Evolutionary conservation across 2,797 vertebrate species (phyloP).

Genomic region (Halcyon leucocephala): DNA sequence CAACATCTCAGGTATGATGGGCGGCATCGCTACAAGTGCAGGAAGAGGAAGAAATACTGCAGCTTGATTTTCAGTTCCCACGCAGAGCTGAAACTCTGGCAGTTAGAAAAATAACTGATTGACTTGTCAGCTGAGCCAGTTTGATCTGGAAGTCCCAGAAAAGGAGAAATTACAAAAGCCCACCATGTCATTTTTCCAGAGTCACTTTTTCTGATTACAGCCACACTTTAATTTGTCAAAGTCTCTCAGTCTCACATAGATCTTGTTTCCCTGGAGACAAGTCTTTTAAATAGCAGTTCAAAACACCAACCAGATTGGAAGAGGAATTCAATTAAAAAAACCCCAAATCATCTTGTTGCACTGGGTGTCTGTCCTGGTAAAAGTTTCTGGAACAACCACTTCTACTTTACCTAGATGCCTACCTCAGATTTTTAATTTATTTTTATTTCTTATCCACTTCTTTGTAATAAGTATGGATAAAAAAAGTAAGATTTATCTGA

Average conservation of each 20-base stretch:
- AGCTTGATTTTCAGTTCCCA: background rate
- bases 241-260: conserved; percentile 6
- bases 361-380: background rate
- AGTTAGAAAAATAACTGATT: conserved; percentile 5
- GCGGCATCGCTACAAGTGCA: background rate
- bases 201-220: conserved; percentile 13
- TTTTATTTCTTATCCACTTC: background rate
- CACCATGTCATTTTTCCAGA: conserved; percentile 28
- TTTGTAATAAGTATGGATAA: background rate
- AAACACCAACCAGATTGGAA: conserved; percentile 58
- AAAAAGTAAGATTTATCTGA: background rate
- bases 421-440: background rate
- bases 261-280: conserved; percentile 64
- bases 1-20: rapidly evolving
- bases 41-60: background rate
- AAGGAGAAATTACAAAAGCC: background rate
- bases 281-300: conserved; percentile 59
- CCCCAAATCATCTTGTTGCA: background rate
- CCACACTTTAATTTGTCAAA: conserved; percentile 32
- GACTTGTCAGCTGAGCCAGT: conserved; percentile 12
- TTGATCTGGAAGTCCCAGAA: conserved; percentile 18
- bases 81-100: background rate
- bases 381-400: background rate
- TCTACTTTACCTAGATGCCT: background rate
- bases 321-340: conserved; percentile 47